These are phyloP conservation scores for Ornithorhynchus anatinus DNA, from an alignment of 2,113 vertebrate genomes.

Conservation along the genomic window DNA sequence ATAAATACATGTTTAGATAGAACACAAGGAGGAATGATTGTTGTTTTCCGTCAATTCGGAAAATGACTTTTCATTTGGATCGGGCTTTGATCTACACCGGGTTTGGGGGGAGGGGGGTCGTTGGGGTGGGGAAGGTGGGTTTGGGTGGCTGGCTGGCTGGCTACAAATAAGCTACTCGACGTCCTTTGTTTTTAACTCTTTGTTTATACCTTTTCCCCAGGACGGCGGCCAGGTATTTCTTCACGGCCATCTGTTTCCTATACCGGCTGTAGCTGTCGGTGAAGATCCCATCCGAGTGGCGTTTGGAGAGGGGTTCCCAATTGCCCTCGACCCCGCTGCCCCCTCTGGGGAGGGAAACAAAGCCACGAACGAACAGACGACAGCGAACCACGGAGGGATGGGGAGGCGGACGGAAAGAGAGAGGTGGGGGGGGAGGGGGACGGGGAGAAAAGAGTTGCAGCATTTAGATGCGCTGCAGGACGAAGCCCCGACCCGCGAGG, in stretches of 20 bases:
- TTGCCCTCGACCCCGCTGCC: slow-evolving; percentile 81
- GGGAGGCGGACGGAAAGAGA: slow-evolving; percentile 3
- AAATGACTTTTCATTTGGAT: slow-evolving; percentile 83
- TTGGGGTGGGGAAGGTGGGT: no score
- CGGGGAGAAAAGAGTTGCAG: slow-evolving; percentile 39
- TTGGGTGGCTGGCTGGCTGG: slow-evolving; percentile 75
- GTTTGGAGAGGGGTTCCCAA: slow-evolving; percentile 89
- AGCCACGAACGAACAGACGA: slow-evolving; percentile 12
- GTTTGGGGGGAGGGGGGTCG: neutral
- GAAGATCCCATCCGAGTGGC: slow-evolving; percentile 98
- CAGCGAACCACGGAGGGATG: slow-evolving; percentile 24
- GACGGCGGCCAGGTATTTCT: slow-evolving; percentile 98
- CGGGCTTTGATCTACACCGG: slow-evolving; percentile 65
- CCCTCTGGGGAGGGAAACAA: no score
- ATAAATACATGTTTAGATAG: slow-evolving; percentile 97
- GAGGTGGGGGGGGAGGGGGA: slow-evolving; percentile 10
- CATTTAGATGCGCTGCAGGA: neutral
- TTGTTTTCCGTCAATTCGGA: slow-evolving; percentile 87
- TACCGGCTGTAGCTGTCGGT: slow-evolving; percentile 99
- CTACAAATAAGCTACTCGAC: slow-evolving; percentile 96
- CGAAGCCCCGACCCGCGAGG: no score
- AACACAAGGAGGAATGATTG: slow-evolving; percentile 92
- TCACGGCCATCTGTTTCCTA: slow-evolving; percentile 99
- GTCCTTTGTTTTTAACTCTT: slow-evolving; percentile 99
- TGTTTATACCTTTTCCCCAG: slow-evolving; percentile 99